Conservation (phyloP, 2,888 invertebrate genomes). For the Mactromeris polynyma region DNA sequence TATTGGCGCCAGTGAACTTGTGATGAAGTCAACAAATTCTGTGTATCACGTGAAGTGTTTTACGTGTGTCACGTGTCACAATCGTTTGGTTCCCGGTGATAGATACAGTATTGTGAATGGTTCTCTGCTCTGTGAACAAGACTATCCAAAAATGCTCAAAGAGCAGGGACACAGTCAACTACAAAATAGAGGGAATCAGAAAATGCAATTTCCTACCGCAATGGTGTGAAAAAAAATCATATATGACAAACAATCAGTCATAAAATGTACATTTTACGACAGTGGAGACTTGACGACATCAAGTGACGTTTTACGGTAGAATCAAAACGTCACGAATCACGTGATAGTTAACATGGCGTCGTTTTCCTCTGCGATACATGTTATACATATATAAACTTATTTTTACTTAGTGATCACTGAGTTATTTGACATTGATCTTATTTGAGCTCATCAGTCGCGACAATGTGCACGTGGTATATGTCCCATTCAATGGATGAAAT, state of each 20-base stretch:
- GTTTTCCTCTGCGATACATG: neutral
- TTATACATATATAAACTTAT: neutral
- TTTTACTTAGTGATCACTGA: neutral
- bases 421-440: neutral
- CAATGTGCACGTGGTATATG: neutral
- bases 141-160: conserved; percentile 95
- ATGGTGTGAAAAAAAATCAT: conserved; percentile 62
- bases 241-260: neutral
- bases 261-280: neutral
- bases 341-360: conserved; percentile 4
- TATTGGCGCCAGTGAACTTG: conserved; percentile 97
- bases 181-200: conserved; percentile 79
- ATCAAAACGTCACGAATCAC: conserved; percentile 8
- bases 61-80: conserved; percentile 96
- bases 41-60: conserved; percentile 98
- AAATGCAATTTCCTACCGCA: conserved; percentile 75
- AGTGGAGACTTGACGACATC: neutral
- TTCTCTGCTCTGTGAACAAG: conserved; percentile 96
- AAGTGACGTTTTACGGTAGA: conserved; percentile 17
- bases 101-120: conserved; percentile 97
- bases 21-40: conserved; percentile 92
- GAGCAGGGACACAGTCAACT: conserved; percentile 80
- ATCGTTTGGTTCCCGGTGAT: conserved; percentile 96
- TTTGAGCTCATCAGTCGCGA: neutral
- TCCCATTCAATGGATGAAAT: neutral